Evolutionary conservation across 2,888 invertebrate genomes (phyloP), one percentile per base, ranked within the genome.

Genomic region (Urechis unicinctus): DNA sequence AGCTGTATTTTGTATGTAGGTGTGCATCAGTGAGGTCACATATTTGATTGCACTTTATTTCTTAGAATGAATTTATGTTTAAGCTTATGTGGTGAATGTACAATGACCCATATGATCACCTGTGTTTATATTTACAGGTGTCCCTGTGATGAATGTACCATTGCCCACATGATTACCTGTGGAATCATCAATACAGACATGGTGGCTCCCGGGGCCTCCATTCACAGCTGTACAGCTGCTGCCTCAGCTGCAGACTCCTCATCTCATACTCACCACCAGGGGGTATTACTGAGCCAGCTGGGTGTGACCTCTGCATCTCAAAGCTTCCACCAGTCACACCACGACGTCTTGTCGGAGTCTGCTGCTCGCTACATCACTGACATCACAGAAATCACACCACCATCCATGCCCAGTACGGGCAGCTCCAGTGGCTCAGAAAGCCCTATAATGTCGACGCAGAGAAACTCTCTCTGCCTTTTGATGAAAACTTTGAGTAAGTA

Each of bases 101-200:
- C n/a, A n/a, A n/a, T n/a, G n/a, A n/a, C n/a, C n/a, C n/a, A n/a
- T n/a, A n/a, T n/a, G n/a, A n/a, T n/a, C n/a, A n/a, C n/a, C n/a
- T n/a, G n/a, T n/a, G n/a, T n/a, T n/a, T 52, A 13, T 60, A 21
- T 56, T 60, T 64, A 43, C 59, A 77, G 77, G 55, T 78, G 78
- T 65, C 74, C 78, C 1, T 79, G 78, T 71, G 78, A 79, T 64
- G 78, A 79, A 61, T 78, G 77, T 64, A 73, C 73, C 30, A 73
- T 78, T 47, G 72, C 73, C 5, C 78, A 78, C 57, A 70, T 78
- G 71, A 75, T 78, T 50, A 75, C 77, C 3, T 78, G 77, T 68
- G 77, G 78, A 30, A 70, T 77, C 46, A 72, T 75, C 51, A 71
- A 69, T 53, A 74, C 72, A 17, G 75, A 75, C 31, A 69, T 70